Base-by-base conservation (phyloP, 2,113 vertebrate species). In the Psilopsiagon aymara region DNA sequence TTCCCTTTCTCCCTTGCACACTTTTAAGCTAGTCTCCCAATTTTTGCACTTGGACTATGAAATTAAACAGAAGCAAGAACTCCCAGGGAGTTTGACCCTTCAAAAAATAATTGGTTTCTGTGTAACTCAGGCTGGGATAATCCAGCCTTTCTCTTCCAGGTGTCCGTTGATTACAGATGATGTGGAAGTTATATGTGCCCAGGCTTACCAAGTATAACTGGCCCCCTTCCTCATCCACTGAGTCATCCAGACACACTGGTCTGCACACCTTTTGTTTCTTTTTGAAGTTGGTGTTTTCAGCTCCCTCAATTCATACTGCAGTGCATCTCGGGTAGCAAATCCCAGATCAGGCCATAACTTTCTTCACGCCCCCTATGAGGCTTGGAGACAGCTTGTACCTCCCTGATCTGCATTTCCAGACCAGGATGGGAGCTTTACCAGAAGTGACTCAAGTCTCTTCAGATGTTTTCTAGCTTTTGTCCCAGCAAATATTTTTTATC, bases 151-250 rank as follows among this genome's bases (percentile, higher is more conserved):
- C 73, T 88, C n/a, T 91, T 96, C 88, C 91, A 96, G 64, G 25
- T 88, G 41, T 63, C 87, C 63, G 68, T 7, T 94, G 83, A 86
- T 95, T 83, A 43, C 73, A 88, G 86, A 70, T 46, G 81, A 70
- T 51, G 91, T 86, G 91, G 82, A 82, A 91, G 91, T 88, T 81
- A 7, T 2, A 81, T 35, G 35, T 92, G 88, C 80, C 91, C 83
- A 83, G 86, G 51, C 51, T 93, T 75, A 92, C 76, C 91, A 95
- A 86, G 92, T 77, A 83, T 92, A 95, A 12, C 60, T 96, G 92
- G 88, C 88, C 60, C 33, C 6, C 33, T 60, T 97, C 35, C 83
- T 84, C 55, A 8, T 43, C 16, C 66, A 55, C 35, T 95, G 94
- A 91, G 69, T 96, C 94, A 95, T 81, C 39, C 73, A 91, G 73